phyloP scores from a whole-genome alignment of 2,888 invertebrate genomes.

The Ophioninae sp. region DNA sequence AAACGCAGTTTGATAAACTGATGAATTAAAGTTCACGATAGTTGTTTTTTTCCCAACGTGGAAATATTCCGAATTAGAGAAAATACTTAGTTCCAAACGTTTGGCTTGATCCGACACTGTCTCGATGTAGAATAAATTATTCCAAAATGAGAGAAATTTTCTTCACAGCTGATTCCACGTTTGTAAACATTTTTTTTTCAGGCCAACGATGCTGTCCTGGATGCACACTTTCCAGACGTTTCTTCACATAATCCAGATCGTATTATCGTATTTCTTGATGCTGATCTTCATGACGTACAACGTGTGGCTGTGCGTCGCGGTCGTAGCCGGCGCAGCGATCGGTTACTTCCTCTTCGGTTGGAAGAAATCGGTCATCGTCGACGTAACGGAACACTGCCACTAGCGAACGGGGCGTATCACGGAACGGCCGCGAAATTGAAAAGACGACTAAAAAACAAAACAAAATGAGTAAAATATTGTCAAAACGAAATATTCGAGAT shows the following conservation, averaged over 20 bases:
- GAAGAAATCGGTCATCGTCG: conserved; percentile 96
- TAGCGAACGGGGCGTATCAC: conserved; percentile 76
- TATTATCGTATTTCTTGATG: conserved; percentile 96
- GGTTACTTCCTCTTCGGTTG: conserved; percentile 98
- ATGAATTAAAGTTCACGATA: too few relatives aligned
- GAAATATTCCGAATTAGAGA: too few relatives aligned
- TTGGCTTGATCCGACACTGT: too few relatives aligned
- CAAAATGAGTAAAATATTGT: not conserved
- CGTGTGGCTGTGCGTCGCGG: conserved; percentile 94
- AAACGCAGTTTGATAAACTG: too few relatives aligned
- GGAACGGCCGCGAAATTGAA: not conserved
- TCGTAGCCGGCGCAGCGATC: conserved; percentile 92
- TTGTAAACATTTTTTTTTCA: conserved; percentile 80
- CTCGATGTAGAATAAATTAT: too few relatives aligned
- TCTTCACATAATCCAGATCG: conserved; percentile 94
- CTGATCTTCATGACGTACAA: conserved; percentile 99
- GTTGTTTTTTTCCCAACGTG: too few relatives aligned
- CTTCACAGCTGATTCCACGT: conserved; percentile 25
- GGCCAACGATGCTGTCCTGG: conserved; percentile 91
- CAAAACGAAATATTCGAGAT: not conserved
- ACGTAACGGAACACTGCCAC: conserved; percentile 98
- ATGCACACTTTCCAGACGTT: conserved; percentile 93
- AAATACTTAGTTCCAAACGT: too few relatives aligned
- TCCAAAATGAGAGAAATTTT: not conserved
- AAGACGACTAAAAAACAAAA: not conserved